Evolutionary conservation across 53 echinoderm and acorn worm genomes (phyloP).

Genomic region (Glandiceps talaboti): DNA sequence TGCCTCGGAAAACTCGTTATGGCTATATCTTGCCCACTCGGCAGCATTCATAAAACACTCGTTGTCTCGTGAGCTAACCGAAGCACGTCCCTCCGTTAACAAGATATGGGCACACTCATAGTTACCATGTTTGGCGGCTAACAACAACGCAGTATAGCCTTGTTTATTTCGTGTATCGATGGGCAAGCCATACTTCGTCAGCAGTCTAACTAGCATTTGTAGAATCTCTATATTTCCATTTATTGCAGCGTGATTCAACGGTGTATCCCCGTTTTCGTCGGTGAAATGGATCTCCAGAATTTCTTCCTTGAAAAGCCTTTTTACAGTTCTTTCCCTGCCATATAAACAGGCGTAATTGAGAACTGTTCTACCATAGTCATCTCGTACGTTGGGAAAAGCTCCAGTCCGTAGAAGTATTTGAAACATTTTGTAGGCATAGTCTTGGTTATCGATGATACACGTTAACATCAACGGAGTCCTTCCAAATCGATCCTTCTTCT

Average conservation of each 20-base stretch:
- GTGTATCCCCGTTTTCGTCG: conserved; percentile 72
- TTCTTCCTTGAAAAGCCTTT: conserved; percentile 40
- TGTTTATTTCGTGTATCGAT: conserved; percentile 65
- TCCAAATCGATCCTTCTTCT: conserved; percentile 61
- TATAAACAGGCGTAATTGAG: conserved; percentile 56
- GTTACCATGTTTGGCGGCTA: conserved; percentile 80
- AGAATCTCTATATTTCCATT: conserved; percentile 45
- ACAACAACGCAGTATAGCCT: conserved; percentile 82
- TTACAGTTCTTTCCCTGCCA: conserved; percentile 39
- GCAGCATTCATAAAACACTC: conserved; percentile 77
- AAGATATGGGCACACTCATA: conserved; percentile 73
- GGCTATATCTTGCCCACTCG: conserved; percentile 82
- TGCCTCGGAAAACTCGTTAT: conserved; percentile 19
- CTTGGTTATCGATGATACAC: conserved; percentile 39
- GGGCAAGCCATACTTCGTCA: conserved; percentile 49
- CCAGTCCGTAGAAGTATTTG: conserved; percentile 36
- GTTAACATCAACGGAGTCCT: conserved; percentile 70
- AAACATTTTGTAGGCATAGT: conserved; percentile 41
- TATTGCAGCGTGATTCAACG: conserved; percentile 73
- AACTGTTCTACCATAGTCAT: conserved; percentile 50
- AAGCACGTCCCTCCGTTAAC: conserved; percentile 56
- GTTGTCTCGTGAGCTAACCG: conserved; percentile 75
- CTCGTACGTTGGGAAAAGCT: conserved; percentile 53
- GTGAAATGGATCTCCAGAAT: conserved; percentile 57
- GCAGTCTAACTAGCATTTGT: conserved; percentile 29